Evolutionary conservation across 2,888 invertebrate species (phyloP).

Genomic region (Heliconius erato): DNA sequence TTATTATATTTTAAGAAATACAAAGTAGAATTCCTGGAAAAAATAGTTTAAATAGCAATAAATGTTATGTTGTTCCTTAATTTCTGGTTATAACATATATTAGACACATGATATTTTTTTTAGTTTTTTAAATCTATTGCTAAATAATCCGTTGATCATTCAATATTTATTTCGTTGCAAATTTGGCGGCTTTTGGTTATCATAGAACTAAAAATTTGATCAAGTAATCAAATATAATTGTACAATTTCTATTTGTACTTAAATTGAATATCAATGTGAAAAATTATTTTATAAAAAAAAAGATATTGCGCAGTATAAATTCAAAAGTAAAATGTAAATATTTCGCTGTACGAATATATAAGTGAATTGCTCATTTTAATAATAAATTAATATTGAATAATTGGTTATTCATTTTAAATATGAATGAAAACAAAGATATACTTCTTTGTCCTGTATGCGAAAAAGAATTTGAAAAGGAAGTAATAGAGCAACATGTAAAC

Average conservation of each 20-base stretch:
- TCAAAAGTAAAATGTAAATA: not conserved
- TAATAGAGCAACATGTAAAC: slow-evolving; percentile 89
- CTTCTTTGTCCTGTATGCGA: slow-evolving; percentile 88
- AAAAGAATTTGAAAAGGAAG: slow-evolving; percentile 78
- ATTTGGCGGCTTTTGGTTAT: not conserved
- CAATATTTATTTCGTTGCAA: not conserved
- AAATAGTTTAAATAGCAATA: not conserved
- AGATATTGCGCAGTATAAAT: not conserved
- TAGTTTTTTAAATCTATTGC: not conserved
- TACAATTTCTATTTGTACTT: not conserved
- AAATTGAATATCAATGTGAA: not conserved
- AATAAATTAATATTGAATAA: too few relatives aligned
- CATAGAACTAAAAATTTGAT: not conserved
- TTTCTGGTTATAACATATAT: not conserved
- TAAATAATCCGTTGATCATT: not conserved
- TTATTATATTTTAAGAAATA: too few relatives aligned
- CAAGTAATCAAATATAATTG: not conserved
- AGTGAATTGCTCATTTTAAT: not conserved
- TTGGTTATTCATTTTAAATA: not conserved
- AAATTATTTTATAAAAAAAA: not conserved
- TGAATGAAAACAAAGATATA: slow-evolving; percentile 28
- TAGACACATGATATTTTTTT: not conserved
- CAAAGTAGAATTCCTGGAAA: too few relatives aligned
- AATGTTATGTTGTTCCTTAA: not conserved
- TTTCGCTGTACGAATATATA: not conserved